Base-by-base conservation (phyloP, 2,888 invertebrate species). In the Catotricha subobsoleta region DNA sequence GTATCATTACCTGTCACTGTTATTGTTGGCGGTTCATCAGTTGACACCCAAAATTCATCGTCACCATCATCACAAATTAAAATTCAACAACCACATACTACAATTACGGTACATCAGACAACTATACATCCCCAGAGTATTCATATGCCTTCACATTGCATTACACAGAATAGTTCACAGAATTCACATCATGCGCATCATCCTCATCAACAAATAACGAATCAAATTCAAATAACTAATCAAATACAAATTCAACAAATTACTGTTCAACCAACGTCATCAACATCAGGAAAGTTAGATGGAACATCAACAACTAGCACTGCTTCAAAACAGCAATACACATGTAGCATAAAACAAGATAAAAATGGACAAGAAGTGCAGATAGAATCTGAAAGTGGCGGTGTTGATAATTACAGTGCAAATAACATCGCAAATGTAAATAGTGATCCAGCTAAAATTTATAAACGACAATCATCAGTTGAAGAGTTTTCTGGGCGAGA, bases 201-300 rank as follows among this genome's bases (percentile, higher is more conserved):
- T 15, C 21, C 31, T 31, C 16, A 13, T 3, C 31, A 23, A 38
- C 35, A 43, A 19, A 35, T 35, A 13, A 44, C 41, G n/a, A 41
- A 41, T 39, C 46, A 47, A 42, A 49, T 48, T 20, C 48, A 49
- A 44, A 48, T 48, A 10, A 47, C 48, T 10, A 48, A 48, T 43
- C 48, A 48, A 43, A 48, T 48, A 21, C 47, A 48, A 42, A 49
- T 49, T n/a, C 49, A 49, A 38, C 49, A 49, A 36, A 46, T 49
- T 2, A 49, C 49, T 3, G 44, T 48, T 8, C 47, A 46, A 31
- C 46, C n/a, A n/a, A n/a, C n/a, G n/a, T n/a, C n/a, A n/a, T n/a
- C n/a, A n/a, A n/a, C n/a, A n/a, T n/a, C n/a, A n/a, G n/a, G n/a
- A n/a, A n/a, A n/a, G n/a, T n/a, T n/a, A n/a, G n/a, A n/a, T n/a